Conservation (phyloP, 2,113 vertebrate species). For the Chascanopsetta lugubris region DNA sequence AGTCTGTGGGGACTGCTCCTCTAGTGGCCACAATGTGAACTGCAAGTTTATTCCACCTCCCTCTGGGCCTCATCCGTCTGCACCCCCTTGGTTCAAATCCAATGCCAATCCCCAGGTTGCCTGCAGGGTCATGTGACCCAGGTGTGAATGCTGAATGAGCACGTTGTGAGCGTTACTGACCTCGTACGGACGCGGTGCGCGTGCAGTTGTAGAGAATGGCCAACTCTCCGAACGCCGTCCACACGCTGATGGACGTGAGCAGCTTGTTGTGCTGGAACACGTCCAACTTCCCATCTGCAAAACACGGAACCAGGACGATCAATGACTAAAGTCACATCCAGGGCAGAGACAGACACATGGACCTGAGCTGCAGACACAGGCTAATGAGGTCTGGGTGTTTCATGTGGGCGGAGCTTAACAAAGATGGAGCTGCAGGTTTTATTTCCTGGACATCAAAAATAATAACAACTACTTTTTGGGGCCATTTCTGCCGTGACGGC, state of each 20-base stretch:
- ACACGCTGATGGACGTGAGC: conserved; percentile 86
- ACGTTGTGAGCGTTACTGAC: conserved; percentile 58
- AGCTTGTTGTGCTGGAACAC: conserved; percentile 90
- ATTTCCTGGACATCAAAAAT: too few relatives aligned
- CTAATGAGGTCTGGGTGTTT: not conserved
- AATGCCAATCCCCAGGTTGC: too few relatives aligned
- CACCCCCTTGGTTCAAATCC: too few relatives aligned
- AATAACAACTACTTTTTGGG: too few relatives aligned
- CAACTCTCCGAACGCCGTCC: conserved; percentile 93
- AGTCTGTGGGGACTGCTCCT: too few relatives aligned
- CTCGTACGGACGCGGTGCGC: conserved; percentile 91
- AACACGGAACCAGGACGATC: conserved; percentile 49
- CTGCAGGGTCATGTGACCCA: too few relatives aligned
- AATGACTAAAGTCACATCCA: conserved; percentile 17
- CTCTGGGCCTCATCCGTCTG: too few relatives aligned
- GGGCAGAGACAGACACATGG: not conserved
- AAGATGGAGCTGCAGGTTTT: not conserved
- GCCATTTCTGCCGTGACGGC: not conserved
- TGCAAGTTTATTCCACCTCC: too few relatives aligned
- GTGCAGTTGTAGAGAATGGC: conserved; percentile 96
- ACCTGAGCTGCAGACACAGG: not conserved
- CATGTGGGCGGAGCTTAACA: too few relatives aligned
- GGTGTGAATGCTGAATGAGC: too few relatives aligned
- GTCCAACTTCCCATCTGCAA: conserved; percentile 89
- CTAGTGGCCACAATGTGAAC: too few relatives aligned